phyloP scores from a whole-genome alignment of 92 coral and sea anemone species.

The Heliopora coerulea region DNA sequence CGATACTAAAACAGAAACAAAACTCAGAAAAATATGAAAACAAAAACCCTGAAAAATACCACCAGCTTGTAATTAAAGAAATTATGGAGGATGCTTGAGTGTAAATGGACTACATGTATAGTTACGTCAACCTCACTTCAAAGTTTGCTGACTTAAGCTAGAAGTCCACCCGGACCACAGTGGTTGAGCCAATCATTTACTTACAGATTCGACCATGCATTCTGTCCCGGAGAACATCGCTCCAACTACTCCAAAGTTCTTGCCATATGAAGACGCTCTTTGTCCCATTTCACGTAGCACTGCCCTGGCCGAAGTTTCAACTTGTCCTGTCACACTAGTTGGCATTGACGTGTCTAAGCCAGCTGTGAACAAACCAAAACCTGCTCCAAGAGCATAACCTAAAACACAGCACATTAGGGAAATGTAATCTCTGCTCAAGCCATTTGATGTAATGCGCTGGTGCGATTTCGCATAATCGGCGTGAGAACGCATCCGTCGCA shows the following conservation, averaged over 20 bases:
- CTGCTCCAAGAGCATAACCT: slow-evolving; percentile 97
- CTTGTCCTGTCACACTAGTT: slow-evolving; percentile 85
- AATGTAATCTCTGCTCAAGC: too few relatives aligned
- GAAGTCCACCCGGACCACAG: too few relatives aligned
- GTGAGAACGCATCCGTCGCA: too few relatives aligned
- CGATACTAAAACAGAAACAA: slow-evolving; percentile 56
- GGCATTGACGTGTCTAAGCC: slow-evolving; percentile 99
- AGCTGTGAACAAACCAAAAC: slow-evolving; percentile 96
- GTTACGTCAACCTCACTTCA: too few relatives aligned
- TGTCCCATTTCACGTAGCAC: slow-evolving; percentile 80
- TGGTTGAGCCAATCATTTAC: slow-evolving; percentile 28
- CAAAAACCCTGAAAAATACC: neutral
- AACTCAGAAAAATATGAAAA: neutral
- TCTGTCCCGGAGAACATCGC: slow-evolving; percentile 99
- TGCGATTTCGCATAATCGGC: too few relatives aligned
- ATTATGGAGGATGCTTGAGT: too few relatives aligned
- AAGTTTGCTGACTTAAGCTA: too few relatives aligned
- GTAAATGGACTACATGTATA: too few relatives aligned
- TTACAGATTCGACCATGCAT: slow-evolving; percentile 95
- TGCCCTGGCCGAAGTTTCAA: slow-evolving; percentile 90
- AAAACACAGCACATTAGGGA: neutral
- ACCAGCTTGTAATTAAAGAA: too few relatives aligned
- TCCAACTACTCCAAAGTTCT: slow-evolving; percentile 98
- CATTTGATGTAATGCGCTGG: too few relatives aligned
- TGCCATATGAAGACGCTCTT: slow-evolving; percentile 94